Evolutionary conservation across 2,113 vertebrate species (phyloP).

Genomic region (Glaucomys volans): DNA sequence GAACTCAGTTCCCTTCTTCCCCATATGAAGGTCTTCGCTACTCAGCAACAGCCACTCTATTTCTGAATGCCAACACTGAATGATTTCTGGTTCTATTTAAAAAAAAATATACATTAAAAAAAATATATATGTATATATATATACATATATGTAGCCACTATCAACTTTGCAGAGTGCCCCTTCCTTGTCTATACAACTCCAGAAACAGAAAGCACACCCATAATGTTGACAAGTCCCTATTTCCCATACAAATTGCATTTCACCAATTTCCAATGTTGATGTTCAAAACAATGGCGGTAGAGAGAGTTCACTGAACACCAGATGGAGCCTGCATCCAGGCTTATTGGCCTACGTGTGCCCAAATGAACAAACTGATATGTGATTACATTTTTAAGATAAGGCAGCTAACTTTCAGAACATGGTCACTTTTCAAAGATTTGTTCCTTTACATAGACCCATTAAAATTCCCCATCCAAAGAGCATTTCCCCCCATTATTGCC

Average conservation of each 20-base stretch:
- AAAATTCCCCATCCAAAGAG: background rate
- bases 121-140: no score
- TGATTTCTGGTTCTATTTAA: background rate
- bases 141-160: constrained; percentile 1
- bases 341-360: background rate
- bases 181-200: background rate
- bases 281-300: background rate
- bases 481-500: background rate
- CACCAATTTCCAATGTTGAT: background rate
- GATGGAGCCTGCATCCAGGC: background rate
- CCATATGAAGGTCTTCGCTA: background rate
- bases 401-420: background rate
- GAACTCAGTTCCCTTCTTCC: background rate
- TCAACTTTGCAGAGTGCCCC: background rate
- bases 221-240: background rate
- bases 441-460: background rate
- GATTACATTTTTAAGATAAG: background rate
- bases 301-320: background rate
- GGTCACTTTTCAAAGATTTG: constrained; percentile 42
- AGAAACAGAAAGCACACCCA: background rate
- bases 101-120: background rate
- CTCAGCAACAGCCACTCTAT: background rate
- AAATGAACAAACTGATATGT: background rate
- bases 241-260: background rate
- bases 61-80: background rate